Conservation (phyloP, 2,797 vertebrate genomes). For the Epinephelus malabaricus region DNA sequence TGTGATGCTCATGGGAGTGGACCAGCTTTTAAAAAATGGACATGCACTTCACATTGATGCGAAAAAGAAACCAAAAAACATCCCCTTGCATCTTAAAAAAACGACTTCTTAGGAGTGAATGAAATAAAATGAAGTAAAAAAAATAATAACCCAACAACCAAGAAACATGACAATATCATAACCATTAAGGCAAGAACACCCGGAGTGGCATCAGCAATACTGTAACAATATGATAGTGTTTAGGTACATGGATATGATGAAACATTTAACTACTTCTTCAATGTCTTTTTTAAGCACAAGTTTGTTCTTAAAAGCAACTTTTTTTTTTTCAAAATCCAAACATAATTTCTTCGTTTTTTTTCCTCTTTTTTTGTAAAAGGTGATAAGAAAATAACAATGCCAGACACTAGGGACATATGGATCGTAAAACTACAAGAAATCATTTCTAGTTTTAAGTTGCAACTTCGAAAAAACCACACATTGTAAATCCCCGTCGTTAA, state of each 20-base stretch:
- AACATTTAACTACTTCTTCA: slow-evolving; percentile 87
- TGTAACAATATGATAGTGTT: slow-evolving; percentile 86
- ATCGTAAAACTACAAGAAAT: slow-evolving; percentile 89
- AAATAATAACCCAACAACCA: slow-evolving; percentile 74
- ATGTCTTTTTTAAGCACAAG: slow-evolving; percentile 85
- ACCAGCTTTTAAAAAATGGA: slow-evolving; percentile 87
- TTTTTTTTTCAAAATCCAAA: slow-evolving; percentile 76
- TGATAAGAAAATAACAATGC: slow-evolving; percentile 87
- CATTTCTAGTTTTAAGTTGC: slow-evolving; percentile 85
- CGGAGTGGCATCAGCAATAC: slow-evolving; percentile 93
- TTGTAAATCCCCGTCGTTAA: slow-evolving; percentile 72
- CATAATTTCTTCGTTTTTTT: slow-evolving; percentile 73
- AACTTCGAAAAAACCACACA: slow-evolving; percentile 84
- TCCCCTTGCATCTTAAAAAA: slow-evolving; percentile 81
- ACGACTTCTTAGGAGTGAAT: slow-evolving; percentile 70
- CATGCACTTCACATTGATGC: slow-evolving; percentile 92
- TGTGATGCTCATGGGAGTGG: slow-evolving; percentile 84
- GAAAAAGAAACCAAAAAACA: slow-evolving; percentile 74
- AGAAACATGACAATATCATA: slow-evolving; percentile 89
- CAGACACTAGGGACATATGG: slow-evolving; percentile 87
- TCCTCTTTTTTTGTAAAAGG: slow-evolving; percentile 79
- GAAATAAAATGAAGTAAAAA: slow-evolving; percentile 37
- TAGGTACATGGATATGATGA: slow-evolving; percentile 87
- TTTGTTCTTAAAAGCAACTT: slow-evolving; percentile 81
- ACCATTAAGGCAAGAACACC: slow-evolving; percentile 99